Conservation (phyloP, 2,113 vertebrate genomes). For the Larimichthys polyactis region DNA sequence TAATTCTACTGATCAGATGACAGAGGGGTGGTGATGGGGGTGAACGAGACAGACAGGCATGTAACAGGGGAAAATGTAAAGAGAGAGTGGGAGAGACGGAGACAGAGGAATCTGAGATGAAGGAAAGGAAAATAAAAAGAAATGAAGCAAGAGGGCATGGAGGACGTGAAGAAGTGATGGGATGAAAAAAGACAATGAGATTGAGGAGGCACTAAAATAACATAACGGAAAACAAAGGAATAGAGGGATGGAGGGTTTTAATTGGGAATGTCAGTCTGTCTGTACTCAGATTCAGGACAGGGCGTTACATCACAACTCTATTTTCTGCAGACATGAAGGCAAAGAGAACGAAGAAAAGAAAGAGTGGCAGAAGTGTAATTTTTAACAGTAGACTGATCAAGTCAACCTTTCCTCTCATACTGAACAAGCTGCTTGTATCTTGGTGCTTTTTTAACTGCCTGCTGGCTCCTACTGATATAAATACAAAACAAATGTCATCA, state of each 20-base stretch:
- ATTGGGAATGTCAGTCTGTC: constrained; percentile 62
- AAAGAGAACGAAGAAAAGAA: constrained; percentile 19
- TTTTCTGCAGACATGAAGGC: constrained; percentile 41
- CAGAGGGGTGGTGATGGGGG: constrained; percentile 54
- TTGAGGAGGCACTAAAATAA: constrained; percentile 12
- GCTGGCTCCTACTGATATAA: background rate
- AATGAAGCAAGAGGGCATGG: constrained; percentile 7
- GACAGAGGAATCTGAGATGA: background rate
- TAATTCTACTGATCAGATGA: constrained; percentile 77
- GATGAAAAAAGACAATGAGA: constrained; percentile 31
- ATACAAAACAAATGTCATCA: background rate
- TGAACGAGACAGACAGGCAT: constrained; percentile 51
- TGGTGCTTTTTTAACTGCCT: constrained; percentile 24
- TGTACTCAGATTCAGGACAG: constrained; percentile 29
- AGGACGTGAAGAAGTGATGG: constrained; percentile 18
- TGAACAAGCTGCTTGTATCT: constrained; percentile 1
- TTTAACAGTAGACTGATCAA: constrained; percentile 43
- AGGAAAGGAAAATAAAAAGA: constrained; percentile 11
- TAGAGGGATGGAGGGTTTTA: constrained; percentile 47
- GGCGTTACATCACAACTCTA: constrained; percentile 33
- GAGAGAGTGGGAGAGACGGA: constrained; percentile 5
- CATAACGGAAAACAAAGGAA: background rate
- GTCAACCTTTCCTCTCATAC: constrained; percentile 27
- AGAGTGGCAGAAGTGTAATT: constrained; percentile 61
- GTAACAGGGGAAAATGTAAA: constrained; percentile 43